Conservation (phyloP, 2,797 vertebrate genomes). For the Vespertilio murinus region DNA sequence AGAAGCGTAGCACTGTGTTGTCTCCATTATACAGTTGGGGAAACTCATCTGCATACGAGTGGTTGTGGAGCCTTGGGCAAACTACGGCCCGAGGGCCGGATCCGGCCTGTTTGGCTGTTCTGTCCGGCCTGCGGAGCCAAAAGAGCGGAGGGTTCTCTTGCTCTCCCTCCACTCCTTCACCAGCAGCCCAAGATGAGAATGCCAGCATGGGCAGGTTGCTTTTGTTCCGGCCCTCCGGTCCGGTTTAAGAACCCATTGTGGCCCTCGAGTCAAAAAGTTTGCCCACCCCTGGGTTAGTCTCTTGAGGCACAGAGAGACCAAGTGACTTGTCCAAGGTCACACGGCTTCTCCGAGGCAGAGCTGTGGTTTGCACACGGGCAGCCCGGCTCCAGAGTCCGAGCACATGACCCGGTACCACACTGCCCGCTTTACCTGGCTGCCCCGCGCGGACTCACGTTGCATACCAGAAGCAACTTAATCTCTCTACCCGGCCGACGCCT, state of each 20-base stretch:
- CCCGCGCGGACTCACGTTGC: neutral
- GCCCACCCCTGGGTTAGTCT: no score
- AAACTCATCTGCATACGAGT: neutral
- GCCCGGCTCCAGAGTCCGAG: neutral
- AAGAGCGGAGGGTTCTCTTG: no score
- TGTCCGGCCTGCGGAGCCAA: no score
- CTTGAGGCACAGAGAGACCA: neutral
- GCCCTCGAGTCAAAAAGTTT: no score
- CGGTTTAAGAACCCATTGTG: no score
- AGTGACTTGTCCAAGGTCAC: neutral
- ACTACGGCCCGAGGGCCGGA: no score
- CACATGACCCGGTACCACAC: rapidly evolving
- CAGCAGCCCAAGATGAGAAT: no score
- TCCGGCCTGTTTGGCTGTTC: no score
- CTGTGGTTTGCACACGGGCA: neutral
- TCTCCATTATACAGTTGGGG: neutral
- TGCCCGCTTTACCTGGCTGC: neutral
- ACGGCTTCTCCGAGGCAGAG: neutral
- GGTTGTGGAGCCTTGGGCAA: no score
- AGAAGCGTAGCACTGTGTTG: neutral
- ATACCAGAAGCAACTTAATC: neutral
- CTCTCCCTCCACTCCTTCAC: no score
- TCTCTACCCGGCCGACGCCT: neutral
- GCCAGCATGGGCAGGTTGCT: no score
- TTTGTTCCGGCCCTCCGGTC: no score